Conservation (phyloP, 53 echinoderm and acorn worm genomes). For the Arbacia lixula region DNA sequence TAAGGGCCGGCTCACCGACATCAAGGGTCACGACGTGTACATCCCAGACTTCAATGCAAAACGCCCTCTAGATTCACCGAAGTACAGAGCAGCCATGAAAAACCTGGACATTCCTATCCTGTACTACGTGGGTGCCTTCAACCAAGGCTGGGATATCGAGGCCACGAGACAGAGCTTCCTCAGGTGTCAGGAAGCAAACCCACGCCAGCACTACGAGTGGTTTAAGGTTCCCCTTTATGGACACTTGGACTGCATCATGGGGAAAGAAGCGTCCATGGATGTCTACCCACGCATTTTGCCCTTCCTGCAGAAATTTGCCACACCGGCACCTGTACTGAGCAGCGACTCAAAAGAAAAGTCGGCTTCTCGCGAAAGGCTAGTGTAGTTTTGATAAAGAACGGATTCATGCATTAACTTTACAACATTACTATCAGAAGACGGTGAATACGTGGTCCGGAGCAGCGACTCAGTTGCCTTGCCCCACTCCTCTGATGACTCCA, state of each 20-base stretch:
- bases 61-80: conserved; percentile 38
- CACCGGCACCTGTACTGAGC: background rate
- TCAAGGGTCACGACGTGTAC: conserved; percentile 53
- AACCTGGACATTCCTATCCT: conserved; percentile 60
- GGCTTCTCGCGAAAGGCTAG: too few species aligned
- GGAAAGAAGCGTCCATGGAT: conserved; percentile 43
- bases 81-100: conserved; percentile 60
- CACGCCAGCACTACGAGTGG: conserved; percentile 53
- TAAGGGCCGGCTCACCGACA: conserved; percentile 48
- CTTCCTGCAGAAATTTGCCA: conserved; percentile 44
- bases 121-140: conserved; percentile 61
- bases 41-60: conserved; percentile 61
- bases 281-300: conserved; percentile 46
- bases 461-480: too few species aligned
- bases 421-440: too few species aligned
- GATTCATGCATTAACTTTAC: too few species aligned
- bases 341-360: too few species aligned
- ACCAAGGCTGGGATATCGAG: conserved; percentile 64
- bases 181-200: conserved; percentile 56
- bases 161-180: conserved; percentile 47
- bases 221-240: conserved; percentile 51
- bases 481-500: too few species aligned
- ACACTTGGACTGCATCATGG: conserved; percentile 62
- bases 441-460: too few species aligned
- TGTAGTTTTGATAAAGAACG: too few species aligned